phyloP scores from a whole-genome alignment of 2,797 vertebrate species.

The Pipistrellus kuhlii region DNA sequence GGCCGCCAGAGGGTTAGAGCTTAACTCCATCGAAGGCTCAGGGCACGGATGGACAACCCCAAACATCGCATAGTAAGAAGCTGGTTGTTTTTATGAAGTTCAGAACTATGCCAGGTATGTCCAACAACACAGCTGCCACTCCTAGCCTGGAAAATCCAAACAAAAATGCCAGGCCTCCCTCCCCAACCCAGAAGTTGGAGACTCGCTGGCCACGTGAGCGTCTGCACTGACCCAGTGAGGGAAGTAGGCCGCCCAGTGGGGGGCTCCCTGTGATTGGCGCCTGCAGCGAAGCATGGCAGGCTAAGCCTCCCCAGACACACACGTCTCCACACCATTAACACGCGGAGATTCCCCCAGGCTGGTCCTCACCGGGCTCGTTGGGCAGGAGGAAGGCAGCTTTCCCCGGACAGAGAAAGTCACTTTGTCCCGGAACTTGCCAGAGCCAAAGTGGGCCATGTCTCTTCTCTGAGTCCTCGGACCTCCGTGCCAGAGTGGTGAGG shows the following conservation, averaged over 20 bases:
- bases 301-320: slow-evolving; percentile 67
- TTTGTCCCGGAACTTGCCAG: not conserved
- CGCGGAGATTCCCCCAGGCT: slow-evolving; percentile 47
- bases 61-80: not conserved
- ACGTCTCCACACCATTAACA: slow-evolving; percentile 75
- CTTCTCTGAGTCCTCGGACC: not conserved
- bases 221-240: slow-evolving; percentile 69
- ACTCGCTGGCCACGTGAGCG: not conserved
- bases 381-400: slow-evolving; percentile 46
- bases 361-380: slow-evolving; percentile 45
- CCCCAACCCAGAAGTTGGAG: slow-evolving; percentile 42
- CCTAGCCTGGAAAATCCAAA: not conserved
- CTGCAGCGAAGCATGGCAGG: slow-evolving; percentile 58
- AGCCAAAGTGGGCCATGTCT: slow-evolving; percentile 26
- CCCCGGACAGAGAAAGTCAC: slow-evolving; percentile 52
- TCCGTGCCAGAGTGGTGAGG: not conserved
- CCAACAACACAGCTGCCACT: not conserved
- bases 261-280: not conserved
- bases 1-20: not conserved
- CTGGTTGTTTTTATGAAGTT: not conserved
- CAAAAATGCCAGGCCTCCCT: slow-evolving; percentile 20
- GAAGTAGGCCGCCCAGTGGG: slow-evolving; percentile 62
- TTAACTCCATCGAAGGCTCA: not conserved
- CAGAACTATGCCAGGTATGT: not conserved
- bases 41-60: not conserved